These are phyloP conservation scores for Caenorhabditis panamensis DNA, from an alignment of 2,888 invertebrate genomes.

Conservation along the genomic window DNA sequence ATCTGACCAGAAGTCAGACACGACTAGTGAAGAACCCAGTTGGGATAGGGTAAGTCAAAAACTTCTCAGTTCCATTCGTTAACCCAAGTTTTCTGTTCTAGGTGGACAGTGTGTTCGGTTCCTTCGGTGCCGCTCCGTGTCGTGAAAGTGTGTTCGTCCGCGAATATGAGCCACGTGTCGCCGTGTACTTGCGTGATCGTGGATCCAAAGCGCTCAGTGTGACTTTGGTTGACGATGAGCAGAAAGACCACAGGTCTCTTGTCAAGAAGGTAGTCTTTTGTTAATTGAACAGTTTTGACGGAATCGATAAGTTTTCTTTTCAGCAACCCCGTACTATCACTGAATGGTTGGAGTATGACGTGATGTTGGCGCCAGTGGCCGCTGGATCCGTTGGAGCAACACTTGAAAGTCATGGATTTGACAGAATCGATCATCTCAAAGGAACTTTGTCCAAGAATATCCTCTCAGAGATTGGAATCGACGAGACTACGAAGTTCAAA, in stretches of 20 bases:
- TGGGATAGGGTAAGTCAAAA: constrained; percentile 56
- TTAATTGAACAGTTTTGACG: neutral
- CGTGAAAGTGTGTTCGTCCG: constrained; percentile 75
- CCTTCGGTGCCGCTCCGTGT: constrained; percentile 73
- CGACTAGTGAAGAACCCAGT: constrained; percentile 52
- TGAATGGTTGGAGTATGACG: constrained; percentile 59
- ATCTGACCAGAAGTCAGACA: constrained; percentile 48
- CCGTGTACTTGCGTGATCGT: constrained; percentile 71
- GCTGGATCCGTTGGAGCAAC: constrained; percentile 57
- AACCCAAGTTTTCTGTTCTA: constrained; percentile 38
- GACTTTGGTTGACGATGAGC: constrained; percentile 56
- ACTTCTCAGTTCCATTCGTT: constrained; percentile 12
- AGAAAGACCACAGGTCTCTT: constrained; percentile 27
- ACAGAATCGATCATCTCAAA: constrained; percentile 53
- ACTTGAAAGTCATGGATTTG: constrained; percentile 60
- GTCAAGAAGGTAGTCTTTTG: constrained; percentile 27
- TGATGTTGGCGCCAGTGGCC: constrained; percentile 36
- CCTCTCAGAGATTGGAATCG: constrained; percentile 68
- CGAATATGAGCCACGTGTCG: constrained; percentile 71
- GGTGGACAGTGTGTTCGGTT: constrained; percentile 74
- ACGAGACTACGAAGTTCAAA: constrained; percentile 63
- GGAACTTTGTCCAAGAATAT: constrained; percentile 44
- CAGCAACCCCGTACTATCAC: constrained; percentile 49
- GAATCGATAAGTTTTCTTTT: neutral
- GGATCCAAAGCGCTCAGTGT: constrained; percentile 71